Evolutionary conservation across 2,113 vertebrate species (phyloP).

Genomic region (Scomber scombrus): DNA sequence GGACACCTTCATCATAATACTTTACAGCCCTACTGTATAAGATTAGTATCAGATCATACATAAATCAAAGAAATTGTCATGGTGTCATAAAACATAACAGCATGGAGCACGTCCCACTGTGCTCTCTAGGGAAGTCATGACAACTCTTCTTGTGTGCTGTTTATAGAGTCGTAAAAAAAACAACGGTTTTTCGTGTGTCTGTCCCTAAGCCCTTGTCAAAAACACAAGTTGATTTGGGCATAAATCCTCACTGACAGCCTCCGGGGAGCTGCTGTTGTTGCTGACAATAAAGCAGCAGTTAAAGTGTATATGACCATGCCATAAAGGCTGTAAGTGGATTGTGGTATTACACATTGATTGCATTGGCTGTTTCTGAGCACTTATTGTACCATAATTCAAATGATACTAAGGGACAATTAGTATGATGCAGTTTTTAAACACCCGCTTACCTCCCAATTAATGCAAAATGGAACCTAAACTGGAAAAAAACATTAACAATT

Average conservation of each 20-base stretch:
- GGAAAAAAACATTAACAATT: slow-evolving; percentile 8
- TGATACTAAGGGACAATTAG: slow-evolving; percentile 19
- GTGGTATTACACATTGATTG: slow-evolving; percentile 60
- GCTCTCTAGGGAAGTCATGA: slow-evolving; percentile 28
- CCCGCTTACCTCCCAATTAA: not conserved
- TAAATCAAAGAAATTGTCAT: slow-evolving; percentile 17
- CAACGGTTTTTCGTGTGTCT: slow-evolving; percentile 32
- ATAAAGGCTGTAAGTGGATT: slow-evolving; percentile 60
- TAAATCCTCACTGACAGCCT: slow-evolving; percentile 63
- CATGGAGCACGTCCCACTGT: not conserved
- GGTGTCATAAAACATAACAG: not conserved
- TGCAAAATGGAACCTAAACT: slow-evolving; percentile 15
- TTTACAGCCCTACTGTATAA: not conserved
- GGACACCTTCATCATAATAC: not conserved
- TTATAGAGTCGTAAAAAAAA: slow-evolving; percentile 67
- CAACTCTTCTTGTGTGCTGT: slow-evolving; percentile 35
- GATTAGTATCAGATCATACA: slow-evolving; percentile 1
- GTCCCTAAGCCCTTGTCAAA: slow-evolving; percentile 69
- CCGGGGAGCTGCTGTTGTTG: slow-evolving; percentile 14
- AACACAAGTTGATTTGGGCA: slow-evolving; percentile 68
- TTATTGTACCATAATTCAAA: slow-evolving; percentile 62
- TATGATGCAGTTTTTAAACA: not conserved
- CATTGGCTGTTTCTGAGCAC: slow-evolving; percentile 41
- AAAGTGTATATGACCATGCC: slow-evolving; percentile 42
- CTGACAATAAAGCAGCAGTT: slow-evolving; percentile 57